Evolutionary conservation across 2,113 vertebrate genomes (phyloP), one percentile per base, ranked within the genome.

Genomic region (Piprites chloris): DNA sequence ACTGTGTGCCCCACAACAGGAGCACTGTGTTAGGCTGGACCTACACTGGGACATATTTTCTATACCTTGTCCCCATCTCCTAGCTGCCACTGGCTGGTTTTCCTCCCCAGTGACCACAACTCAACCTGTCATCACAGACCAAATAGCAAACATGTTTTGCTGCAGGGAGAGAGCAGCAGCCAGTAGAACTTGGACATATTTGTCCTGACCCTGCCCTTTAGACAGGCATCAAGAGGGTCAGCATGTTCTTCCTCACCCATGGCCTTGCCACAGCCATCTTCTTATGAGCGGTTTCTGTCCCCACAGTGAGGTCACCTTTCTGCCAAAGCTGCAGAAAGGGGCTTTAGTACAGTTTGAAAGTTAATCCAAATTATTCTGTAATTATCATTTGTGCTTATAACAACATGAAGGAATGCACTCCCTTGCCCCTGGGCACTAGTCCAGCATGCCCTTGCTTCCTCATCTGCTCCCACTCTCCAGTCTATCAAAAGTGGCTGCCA

Each of bases 321-420:
- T 91, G 73, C 47, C 72, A 84, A 93, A 94, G 55, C 69, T 83
- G 56, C 30, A 58, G 67, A 75, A 86, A 87, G 58, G 80, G 72
- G 33, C 27, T 93, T 90, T 81, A 93, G 37, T 46, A 37, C 52
- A 61, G 50, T 89, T 90, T 77, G 68, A 92, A 92, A 93, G 69
- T 58, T 61, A 90, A 33, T 42, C 37, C 69, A 95, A 90, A 84
- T 94, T 74, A 89, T 86, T 33, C 61, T 56, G 61, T 65, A 87
- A 93, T 95, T 93, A 85, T 65, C 47, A 56, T 90, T 93, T 93
- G 56, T 90, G 52, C 55, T 90, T 92, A 55, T 87, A 95, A 74
- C 75, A 93, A 92, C 91, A 87, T 44, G 92, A 92, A 95, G 72
- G 72, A 94, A 93, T 92, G 79, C 63, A 37, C 27, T 90, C 39